Base-by-base conservation (phyloP, 2,888 invertebrate species). In the Agonopterix heracliana region DNA sequence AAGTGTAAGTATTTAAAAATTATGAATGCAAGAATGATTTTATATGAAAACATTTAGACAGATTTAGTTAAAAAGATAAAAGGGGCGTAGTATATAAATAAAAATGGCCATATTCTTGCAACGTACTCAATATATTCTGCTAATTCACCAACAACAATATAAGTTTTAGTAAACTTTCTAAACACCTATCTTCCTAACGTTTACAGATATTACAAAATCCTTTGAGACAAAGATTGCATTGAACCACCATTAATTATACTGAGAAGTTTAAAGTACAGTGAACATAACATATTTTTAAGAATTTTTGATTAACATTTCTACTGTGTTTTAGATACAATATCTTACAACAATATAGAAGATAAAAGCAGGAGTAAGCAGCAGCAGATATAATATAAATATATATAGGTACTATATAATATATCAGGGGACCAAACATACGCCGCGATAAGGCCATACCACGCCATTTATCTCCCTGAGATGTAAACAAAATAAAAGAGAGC, bases 201-300 rank as follows among this genome's bases (percentile, higher is more conserved):
- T 38, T 59, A 63, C 69, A 77, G 64, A 65, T 63, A 45, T 54
- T 52, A 75, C 64, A 75, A 71, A 56, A 74, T 77, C 78, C 76
- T 74, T 63, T 64, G 83, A 82, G 87, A 86, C 82, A 85, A 86
- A 85, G 81, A 81, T 87, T 87, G 87, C 87, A 87, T 86, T 87
- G 87, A 87, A 85, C 74, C 86, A 78, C 78, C 84, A 66, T 59
- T 55, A 54, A 64, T 26, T 26, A 71, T 72, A 83, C 74, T 77
- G 77, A 83, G 73, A 78, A 67, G 57, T 54, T 60, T 63, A 58
- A 63, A 79, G 70, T 78, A 78, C 73, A 79, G 78, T 82, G 81
- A 79, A 77, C 71, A 74, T 77, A 76, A 75, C 70, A 74, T 64
- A 68, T 71, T 68, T 72, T 74, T 75, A 69, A 78, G 68, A 76